Base-by-base conservation (phyloP, 1,140 invertebrate genomes). In the Nephila pilipes region DNA sequence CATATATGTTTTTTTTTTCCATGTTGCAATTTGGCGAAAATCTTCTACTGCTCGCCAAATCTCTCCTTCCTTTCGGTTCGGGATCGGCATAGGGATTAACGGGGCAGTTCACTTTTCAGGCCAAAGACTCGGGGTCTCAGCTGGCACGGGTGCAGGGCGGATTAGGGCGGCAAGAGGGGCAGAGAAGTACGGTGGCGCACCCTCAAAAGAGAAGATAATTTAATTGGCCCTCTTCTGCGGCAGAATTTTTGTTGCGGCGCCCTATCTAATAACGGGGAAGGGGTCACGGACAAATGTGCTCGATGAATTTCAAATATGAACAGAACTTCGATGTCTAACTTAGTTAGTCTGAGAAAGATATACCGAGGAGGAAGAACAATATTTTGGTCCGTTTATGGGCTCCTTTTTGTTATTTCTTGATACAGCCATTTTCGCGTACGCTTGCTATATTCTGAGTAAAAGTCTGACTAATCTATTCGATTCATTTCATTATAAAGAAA, bases 121-220 rank as follows among this genome's bases (percentile, higher is more conserved):
- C n/a, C 85, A 20, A 29, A 75, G 25, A 20, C 32, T 38, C 4
- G 36, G 57, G 87, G 87, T 36, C 87, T 38, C 87, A 88, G 87
- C 87, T 88, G 87, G 87, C 87, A 32, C 8, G 10, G 38, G 65
- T 32, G 10, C 87, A 29, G 87, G n/a, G 32, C 87, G 87, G 87
- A 88, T 88, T 88, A 88, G 87, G 60, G 20, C 63, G 60, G 80
- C 32, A 12, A 65, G 60, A 25, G 60, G 60, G 79, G 79, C 32
- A 22, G 20, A 85, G 55, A 20, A 55, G 55, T 85, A 25, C 29
- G 83, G 46, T 29, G 83, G 58, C 29, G 65, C 65, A 32, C 65
- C 87, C 87, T 88, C 63, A 88, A 75, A 88, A 69, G 87, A 69
- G 63, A 88, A 75, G 60, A n/a, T 88, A 88, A 88, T 88, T 88